A percentile compares a stretch with the other conserved stretches of the same genome.
phyloP scores from a whole-genome alignment of 2,113 vertebrate species.

The Zeus faber region DNA sequence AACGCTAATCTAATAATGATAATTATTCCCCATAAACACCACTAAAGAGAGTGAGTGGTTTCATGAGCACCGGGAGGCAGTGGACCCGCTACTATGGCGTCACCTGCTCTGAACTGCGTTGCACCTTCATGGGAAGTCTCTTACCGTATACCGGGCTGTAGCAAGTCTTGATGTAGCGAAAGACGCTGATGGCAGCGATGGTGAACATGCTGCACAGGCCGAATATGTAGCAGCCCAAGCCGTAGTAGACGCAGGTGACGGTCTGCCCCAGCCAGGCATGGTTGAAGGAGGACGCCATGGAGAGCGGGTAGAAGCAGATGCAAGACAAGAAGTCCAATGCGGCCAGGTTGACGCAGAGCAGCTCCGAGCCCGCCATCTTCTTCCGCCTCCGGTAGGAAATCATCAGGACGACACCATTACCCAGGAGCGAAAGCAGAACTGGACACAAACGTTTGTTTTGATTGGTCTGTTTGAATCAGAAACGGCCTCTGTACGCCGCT shows the following conservation, averaged over 20 bases:
- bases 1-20: too few species aligned
- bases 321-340: conserved; percentile 67
- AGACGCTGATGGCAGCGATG: conserved; percentile 63
- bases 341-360: conserved; percentile 70
- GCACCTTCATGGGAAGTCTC: too few species aligned
- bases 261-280: conserved; percentile 61
- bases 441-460: too few species aligned
- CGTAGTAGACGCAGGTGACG: conserved; percentile 59
- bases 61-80: too few species aligned
- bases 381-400: conserved; percentile 61
- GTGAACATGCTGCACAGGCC: conserved; percentile 71
- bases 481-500: too few species aligned
- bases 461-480: too few species aligned
- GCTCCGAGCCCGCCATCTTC: conserved; percentile 60
- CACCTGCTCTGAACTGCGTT: too few species aligned
- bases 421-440: conserved; percentile 63
- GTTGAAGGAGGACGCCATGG: conserved; percentile 66
- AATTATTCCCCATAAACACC: too few species aligned
- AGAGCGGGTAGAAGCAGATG: conserved; percentile 67
- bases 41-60: too few species aligned
- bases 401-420: conserved; percentile 67
- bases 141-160: conserved; percentile 49
- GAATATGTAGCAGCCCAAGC: conserved; percentile 64
- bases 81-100: too few species aligned
- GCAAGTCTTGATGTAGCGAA: conserved; percentile 67